Evolutionary conservation across 1,140 invertebrate species (phyloP), one percentile per base, ranked within the genome.

Genomic region (Neoseiulus cucumeris): DNA sequence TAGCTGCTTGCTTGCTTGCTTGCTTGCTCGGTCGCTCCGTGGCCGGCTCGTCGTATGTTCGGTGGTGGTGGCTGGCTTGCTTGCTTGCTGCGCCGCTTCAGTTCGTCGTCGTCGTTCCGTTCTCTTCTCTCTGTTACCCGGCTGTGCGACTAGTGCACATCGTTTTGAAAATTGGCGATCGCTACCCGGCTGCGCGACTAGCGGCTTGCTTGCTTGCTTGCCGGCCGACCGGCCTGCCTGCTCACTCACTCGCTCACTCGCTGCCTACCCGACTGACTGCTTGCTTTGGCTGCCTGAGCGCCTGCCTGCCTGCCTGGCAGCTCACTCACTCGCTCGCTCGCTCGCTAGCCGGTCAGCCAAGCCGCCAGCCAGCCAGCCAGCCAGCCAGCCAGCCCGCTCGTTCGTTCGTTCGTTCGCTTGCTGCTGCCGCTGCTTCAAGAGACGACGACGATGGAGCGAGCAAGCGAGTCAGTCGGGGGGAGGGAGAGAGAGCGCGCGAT

Each of bases 101-200:
- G 33, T 39, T 39, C 33, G 33, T 39, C 33, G 33, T 39, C 33
- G 33, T 39, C 33, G 33, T 39, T 39, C 33, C 33, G 33, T 39
- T 39, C 33, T 39, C 33, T 39, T 39, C 33, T 39, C 33, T 39
- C 33, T 59, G 14, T 1, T 25, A 59, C 51, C 51, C 51, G 51
- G 51, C 51, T 59, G 51, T 33, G 51, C 51, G 51, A 59, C 51
- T 59, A 59, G 51, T 25, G 22, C 14, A 25, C 33, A 25, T 59
- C 17, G 51, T 59, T 59, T 25, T 59, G 51, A 25, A 59, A 59
- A 59, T 59, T 59, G 51, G 51, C 51, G 33, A 33, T 59, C 22
- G 33, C 22, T 25, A 59, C 51, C 51, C 51, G 51, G 51, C 51
- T 59, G 51, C 9, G 51, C 51, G 51, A 59, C 51, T 59, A 59